Evolutionary conservation across 2,888 invertebrate species (phyloP).

Genomic region (Eledone cirrhosa): DNA sequence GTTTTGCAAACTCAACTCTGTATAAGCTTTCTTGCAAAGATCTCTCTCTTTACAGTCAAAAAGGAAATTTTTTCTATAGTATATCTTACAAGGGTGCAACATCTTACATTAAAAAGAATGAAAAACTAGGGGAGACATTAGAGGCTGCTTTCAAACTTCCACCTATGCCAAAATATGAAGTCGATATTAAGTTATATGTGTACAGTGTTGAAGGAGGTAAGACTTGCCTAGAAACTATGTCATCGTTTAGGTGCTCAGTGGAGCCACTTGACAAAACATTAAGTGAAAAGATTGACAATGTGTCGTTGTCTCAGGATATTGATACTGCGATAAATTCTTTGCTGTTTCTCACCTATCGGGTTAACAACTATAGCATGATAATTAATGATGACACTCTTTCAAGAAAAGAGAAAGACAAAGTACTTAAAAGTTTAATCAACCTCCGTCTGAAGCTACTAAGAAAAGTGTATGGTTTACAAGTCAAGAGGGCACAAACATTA

Average conservation of each 20-base stretch:
- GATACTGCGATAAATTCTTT: too few relatives aligned
- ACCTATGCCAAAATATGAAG: not conserved
- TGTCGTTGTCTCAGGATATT: not conserved
- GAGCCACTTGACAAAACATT: not conserved
- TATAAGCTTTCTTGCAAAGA: not conserved
- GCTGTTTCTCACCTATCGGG: not conserved
- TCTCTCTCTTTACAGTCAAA: not conserved
- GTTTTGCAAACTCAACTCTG: not conserved
- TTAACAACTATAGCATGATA: not conserved
- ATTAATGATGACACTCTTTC: not conserved
- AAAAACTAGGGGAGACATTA: not conserved
- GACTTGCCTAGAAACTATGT: not conserved
- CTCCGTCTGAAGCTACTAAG: too few relatives aligned
- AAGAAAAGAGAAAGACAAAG: too few relatives aligned
- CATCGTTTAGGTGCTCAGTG: not conserved
- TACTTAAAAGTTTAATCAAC: too few relatives aligned
- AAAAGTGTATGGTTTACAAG: too few relatives aligned
- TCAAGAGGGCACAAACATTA: too few relatives aligned
- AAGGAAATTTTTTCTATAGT: not conserved
- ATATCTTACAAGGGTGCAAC: not conserved
- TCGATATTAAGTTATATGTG: not conserved
- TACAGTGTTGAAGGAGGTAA: not conserved
- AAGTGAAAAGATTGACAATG: not conserved
- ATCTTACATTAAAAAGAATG: not conserved
- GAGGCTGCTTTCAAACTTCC: not conserved